Conservation (phyloP, 1,140 invertebrate species). For the Hyphantria cunea region DNA sequence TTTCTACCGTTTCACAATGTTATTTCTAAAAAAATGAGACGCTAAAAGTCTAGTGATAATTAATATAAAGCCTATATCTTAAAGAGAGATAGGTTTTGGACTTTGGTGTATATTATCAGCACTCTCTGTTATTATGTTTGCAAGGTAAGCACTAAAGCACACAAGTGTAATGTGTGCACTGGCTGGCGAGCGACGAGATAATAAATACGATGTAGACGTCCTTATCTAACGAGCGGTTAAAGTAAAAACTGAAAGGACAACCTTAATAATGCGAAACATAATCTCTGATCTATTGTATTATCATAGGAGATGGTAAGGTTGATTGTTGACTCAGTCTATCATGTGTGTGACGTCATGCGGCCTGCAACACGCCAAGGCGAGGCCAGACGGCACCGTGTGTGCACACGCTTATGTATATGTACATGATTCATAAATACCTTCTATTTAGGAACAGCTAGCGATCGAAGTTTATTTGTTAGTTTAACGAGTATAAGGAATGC, state of each 20-base stretch:
- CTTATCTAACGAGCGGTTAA: slow-evolving; percentile 30
- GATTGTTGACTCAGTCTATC: slow-evolving; percentile 37
- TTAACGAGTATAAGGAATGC: too few species aligned
- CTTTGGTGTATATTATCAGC: slow-evolving; percentile 38
- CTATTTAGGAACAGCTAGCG: slow-evolving; percentile 20
- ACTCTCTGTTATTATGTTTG: slow-evolving; percentile 49
- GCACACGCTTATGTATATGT: slow-evolving; percentile 22
- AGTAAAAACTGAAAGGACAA: slow-evolving; percentile 37
- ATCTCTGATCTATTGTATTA: slow-evolving; percentile 18
- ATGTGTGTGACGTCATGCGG: slow-evolving; percentile 30
- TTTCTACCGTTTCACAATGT: slow-evolving; percentile 15
- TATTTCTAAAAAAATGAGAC: not conserved
- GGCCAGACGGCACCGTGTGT: slow-evolving; percentile 6
- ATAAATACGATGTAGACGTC: slow-evolving; percentile 34
- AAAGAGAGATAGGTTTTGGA: slow-evolving; percentile 7
- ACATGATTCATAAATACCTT: slow-evolving; percentile 26
- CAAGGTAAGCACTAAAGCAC: slow-evolving; percentile 39
- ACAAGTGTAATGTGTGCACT: slow-evolving; percentile 37
- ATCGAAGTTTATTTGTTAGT: slow-evolving; percentile 14
- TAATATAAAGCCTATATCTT: slow-evolving; percentile 10
- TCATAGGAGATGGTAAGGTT: slow-evolving; percentile 24
- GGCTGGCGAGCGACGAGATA: slow-evolving; percentile 37
- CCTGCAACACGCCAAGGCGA: slow-evolving; percentile 15
- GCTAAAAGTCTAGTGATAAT: not conserved
- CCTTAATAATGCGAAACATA: slow-evolving; percentile 31